Evolutionary conservation across 2,113 vertebrate species (phyloP).

Genomic region (Sigmodon hispidus): DNA sequence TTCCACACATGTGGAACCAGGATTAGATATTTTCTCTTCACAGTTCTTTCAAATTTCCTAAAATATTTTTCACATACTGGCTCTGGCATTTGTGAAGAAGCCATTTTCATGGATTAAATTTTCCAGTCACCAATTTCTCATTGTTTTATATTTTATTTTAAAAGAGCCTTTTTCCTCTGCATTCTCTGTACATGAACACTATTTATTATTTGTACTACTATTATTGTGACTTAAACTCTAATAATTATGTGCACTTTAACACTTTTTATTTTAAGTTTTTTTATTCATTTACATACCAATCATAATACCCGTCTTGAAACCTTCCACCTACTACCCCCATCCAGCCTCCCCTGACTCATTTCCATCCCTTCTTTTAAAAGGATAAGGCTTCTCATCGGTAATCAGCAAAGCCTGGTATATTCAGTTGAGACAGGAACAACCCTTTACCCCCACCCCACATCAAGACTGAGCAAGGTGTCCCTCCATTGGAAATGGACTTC

Average conservation of each 20-base stretch:
- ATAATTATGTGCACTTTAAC: background rate
- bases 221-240: background rate
- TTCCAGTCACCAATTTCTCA: background rate
- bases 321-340: too few species aligned
- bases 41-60: background rate
- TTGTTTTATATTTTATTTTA: background rate
- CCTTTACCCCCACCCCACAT: too few species aligned
- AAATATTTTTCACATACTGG: background rate
- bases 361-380: too few species aligned
- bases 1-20: background rate
- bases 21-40: background rate
- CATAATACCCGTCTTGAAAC: too few species aligned
- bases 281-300: too few species aligned
- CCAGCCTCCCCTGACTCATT: too few species aligned
- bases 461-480: too few species aligned
- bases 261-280: too few species aligned
- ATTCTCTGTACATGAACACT: background rate
- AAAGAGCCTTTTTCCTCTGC: background rate
- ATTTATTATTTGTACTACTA: background rate
- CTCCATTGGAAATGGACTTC: too few species aligned
- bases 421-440: too few species aligned
- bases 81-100: background rate
- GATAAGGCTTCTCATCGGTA: too few species aligned
- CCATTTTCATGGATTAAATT: background rate
- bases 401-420: too few species aligned